Base-by-base conservation (phyloP, 2,113 vertebrate species). In the Bombycilla garrulus region DNA sequence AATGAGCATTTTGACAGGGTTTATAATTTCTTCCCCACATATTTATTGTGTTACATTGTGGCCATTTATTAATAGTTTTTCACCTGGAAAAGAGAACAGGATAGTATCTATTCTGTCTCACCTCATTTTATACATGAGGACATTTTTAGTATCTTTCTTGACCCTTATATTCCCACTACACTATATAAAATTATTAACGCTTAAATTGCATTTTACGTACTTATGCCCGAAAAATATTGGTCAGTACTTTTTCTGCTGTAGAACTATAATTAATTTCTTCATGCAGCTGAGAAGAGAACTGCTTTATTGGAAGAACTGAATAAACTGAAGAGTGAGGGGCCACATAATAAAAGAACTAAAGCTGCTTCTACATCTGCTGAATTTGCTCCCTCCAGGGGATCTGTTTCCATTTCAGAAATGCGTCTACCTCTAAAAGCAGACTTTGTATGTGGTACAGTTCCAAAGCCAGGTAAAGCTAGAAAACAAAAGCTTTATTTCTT, bases 341-440 rank as follows among this genome's bases (percentile, higher is more conserved):
- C 98, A 61, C 92, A 97, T 2, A 96, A 81, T 51, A 98, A 97
- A 93, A 98, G 95, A 92, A 98, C 96, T 81, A 96, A 96, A 79
- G 13, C 92, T 40, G 61, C 90, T 64, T 24, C 96, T 57, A 7
- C 79, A 29, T 74, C 97, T 5, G 48, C 93, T 61, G 92, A 95
- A 40, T 88, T 96, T 92, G 88, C 97, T 19, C 98, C 99, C 47
- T 99, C 99, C 61, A 99, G 94, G 69, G 99, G 99, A 60, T 99
- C 98, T 50, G 96, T 99, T 90, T 98, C 97, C 23, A 96, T 99
- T 90, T 98, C 98, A 79, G 99, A 99, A 93, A 96, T 99, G 11
- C 98, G 99, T 44, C 97, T 99, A 86, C 99, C 99, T 91, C 98
- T 99, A 9, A 99, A 99, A 97, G 99, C 99, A 31, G 99, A 99